phyloP scores from a whole-genome alignment of 2,113 vertebrate species.

The Catharus fuscescens region DNA sequence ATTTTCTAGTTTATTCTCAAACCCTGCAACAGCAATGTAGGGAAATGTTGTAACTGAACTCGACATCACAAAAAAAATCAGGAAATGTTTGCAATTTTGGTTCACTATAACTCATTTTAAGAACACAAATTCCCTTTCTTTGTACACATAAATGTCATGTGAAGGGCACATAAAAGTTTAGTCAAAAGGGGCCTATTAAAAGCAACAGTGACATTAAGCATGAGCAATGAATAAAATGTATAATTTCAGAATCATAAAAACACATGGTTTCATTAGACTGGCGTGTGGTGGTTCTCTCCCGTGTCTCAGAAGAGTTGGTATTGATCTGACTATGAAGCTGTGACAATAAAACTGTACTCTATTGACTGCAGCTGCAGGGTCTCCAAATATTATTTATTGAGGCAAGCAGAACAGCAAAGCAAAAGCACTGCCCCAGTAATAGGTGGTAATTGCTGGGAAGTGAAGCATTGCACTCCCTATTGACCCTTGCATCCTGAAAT shows the following conservation, averaged over 20 bases:
- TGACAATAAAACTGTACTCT: constrained; percentile 87
- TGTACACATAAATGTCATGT: neutral
- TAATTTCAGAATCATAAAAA: constrained; percentile 72
- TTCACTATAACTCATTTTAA: constrained; percentile 41
- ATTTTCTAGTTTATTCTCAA: constrained; percentile 30
- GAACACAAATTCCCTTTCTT: constrained; percentile 26
- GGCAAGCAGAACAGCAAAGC: constrained; percentile 78
- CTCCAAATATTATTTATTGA: constrained; percentile 95
- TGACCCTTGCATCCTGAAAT: constrained; percentile 89
- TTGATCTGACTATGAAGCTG: constrained; percentile 84
- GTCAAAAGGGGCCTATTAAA: constrained; percentile 20
- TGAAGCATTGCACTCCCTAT: constrained; percentile 82
- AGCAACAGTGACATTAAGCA: constrained; percentile 45
- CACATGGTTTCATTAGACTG: constrained; percentile 63
- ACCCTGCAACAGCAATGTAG: neutral
- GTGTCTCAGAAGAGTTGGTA: constrained; percentile 67
- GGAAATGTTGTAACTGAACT: constrained; percentile 25
- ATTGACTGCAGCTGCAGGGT: constrained; percentile 87
- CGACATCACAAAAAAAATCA: neutral
- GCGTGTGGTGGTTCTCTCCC: constrained; percentile 47
- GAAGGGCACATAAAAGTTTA: constrained; percentile 25
- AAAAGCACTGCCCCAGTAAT: constrained; percentile 86
- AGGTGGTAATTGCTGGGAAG: constrained; percentile 95
- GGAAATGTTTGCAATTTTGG: constrained; percentile 45
- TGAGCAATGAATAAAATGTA: constrained; percentile 37